Conservation (phyloP, 23 tunicate genomes). For the Clavelina lepadiformis region DNA sequence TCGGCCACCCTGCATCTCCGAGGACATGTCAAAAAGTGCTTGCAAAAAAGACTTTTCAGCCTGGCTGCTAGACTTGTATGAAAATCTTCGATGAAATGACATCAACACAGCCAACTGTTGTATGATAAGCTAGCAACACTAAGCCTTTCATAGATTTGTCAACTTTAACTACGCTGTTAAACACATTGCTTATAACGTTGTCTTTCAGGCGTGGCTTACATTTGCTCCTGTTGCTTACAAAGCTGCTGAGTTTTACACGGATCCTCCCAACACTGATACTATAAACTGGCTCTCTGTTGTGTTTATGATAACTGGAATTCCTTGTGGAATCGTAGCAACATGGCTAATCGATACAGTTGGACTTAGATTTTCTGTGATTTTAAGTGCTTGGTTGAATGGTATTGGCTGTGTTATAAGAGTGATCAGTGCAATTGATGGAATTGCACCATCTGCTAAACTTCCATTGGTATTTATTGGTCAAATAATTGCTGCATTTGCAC, state of each 20-base stretch:
- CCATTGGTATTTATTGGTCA: conserved; percentile 83
- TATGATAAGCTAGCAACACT: background rate
- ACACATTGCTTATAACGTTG: background rate
- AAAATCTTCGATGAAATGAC: background rate
- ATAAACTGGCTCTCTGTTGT: conserved; percentile 70
- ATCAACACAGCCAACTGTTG: too few species aligned
- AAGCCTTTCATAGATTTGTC: background rate
- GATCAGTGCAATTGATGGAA: conserved; percentile 78
- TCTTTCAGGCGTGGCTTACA: conserved; percentile 59
- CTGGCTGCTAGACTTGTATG: background rate
- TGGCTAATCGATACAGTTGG: conserved; percentile 82
- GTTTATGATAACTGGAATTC: conserved; percentile 90
- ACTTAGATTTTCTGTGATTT: conserved; percentile 50
- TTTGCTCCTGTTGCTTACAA: conserved; percentile 92
- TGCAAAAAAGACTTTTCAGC: background rate
- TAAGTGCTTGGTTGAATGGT: conserved; percentile 83
- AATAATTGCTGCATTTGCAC: conserved; percentile 82
- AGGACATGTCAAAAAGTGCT: background rate
- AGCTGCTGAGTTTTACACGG: conserved; percentile 52
- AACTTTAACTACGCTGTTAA: background rate
- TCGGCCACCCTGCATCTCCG: background rate
- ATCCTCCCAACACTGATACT: conserved; percentile 29
- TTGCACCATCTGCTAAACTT: conserved; percentile 32
- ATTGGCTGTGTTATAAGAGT: conserved; percentile 66
- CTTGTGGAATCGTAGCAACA: conserved; percentile 85